Evolutionary conservation across 2,113 vertebrate species (phyloP).

Genomic region (Brachyhypopomus occidentalis): DNA sequence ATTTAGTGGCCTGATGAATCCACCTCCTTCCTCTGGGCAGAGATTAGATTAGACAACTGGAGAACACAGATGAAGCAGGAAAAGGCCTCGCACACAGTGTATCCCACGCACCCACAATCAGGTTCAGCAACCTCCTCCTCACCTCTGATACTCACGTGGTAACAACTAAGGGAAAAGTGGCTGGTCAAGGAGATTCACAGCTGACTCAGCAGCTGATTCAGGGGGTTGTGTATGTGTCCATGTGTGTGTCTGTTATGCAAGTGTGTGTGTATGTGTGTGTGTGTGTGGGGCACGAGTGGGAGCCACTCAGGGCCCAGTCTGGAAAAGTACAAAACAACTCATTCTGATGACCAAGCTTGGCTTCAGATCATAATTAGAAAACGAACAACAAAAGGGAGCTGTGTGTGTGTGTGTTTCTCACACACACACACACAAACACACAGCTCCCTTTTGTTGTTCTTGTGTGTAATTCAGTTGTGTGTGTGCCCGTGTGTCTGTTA

Average conservation of each 20-base stretch:
- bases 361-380: conserved; percentile 29
- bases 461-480: no score
- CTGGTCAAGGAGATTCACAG: conserved; percentile 9
- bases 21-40: background rate
- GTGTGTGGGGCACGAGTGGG: background rate
- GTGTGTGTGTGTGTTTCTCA: no score
- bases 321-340: conserved; percentile 23
- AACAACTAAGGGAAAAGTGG: conserved; percentile 21
- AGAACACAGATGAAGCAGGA: conserved; percentile 1
- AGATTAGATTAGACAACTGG: conserved; percentile 24
- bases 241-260: conserved; percentile 1
- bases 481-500: no score
- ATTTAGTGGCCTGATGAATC: conserved; percentile 20
- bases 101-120: background rate
- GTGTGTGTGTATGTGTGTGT: background rate
- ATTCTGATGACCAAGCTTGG: conserved; percentile 29
- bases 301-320: background rate
- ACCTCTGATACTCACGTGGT: conserved; percentile 12
- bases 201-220: conserved; percentile 49
- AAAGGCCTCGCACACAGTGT: conserved; percentile 5
- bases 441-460: no score
- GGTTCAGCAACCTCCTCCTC: background rate
- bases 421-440: no score
- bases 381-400: background rate
- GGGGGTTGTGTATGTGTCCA: background rate